A percentile compares a stretch with the other conserved stretches of the same genome.
Conservation (phyloP, 2,797 vertebrate genomes). For the Petrocephalus schoutedeni region DNA sequence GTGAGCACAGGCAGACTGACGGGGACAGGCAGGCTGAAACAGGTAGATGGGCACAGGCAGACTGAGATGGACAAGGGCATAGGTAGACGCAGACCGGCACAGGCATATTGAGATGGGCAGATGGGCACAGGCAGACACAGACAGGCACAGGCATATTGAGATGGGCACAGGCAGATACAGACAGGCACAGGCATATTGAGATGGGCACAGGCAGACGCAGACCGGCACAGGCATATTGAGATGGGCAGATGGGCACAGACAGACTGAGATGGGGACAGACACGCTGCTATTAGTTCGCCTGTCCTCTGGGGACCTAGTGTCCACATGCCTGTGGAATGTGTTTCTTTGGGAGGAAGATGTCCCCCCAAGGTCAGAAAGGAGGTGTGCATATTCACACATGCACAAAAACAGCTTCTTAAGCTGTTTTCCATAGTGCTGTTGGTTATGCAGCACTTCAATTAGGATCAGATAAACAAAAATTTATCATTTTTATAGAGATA, state of each 20-base stretch:
- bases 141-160: not conserved
- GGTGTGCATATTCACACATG: not conserved
- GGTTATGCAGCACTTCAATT: not conserved
- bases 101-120: not conserved
- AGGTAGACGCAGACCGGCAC: not conserved
- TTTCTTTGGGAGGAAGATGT: not conserved
- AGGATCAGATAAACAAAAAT: not conserved
- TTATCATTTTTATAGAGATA: not conserved
- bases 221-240: not conserved
- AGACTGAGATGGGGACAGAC: no score
- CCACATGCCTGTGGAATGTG: not conserved
- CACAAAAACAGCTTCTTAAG: not conserved
- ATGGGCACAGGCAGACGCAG: not conserved
- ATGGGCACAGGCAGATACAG: not conserved
- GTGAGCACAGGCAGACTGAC: not conserved
- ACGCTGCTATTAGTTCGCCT: not conserved
- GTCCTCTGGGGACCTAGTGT: not conserved
- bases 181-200: not conserved
- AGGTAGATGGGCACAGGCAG: not conserved
- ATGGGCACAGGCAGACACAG: not conserved
- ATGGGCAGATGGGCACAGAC: not conserved
- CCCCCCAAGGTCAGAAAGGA: not conserved
- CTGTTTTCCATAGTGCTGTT: not conserved
- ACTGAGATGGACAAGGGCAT: no score
- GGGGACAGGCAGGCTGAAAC: not conserved